phyloP scores from a whole-genome alignment of 2,797 vertebrate genomes.

The Silurus lanzhouensis region DNA sequence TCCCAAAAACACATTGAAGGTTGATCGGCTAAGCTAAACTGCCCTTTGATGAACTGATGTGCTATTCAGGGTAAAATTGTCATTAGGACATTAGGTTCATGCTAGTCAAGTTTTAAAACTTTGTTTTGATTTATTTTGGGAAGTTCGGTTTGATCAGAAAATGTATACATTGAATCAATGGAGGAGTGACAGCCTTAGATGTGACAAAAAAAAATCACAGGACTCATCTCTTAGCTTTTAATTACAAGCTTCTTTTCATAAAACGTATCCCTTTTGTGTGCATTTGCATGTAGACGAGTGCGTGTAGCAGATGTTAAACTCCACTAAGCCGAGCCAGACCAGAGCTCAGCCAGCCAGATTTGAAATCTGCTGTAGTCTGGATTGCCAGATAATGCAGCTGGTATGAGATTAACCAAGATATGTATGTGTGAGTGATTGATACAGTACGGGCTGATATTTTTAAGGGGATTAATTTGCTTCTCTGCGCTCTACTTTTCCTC shows the following conservation, averaged over 20 bases:
- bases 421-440: slow-evolving; percentile 1
- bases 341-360: slow-evolving; percentile 52
- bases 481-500: slow-evolving; percentile 29
- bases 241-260: background rate
- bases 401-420: slow-evolving; percentile 66
- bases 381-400: slow-evolving; percentile 69
- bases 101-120: background rate
- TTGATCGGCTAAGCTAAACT: background rate
- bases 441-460: slow-evolving; percentile 9
- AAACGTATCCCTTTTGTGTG: background rate
- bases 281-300: slow-evolving; percentile 1
- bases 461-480: slow-evolving; percentile 14
- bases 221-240: background rate
- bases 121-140: background rate
- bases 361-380: slow-evolving; percentile 31
- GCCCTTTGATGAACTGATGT: background rate
- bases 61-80: too few relatives aligned
- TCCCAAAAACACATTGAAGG: background rate
- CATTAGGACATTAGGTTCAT: background rate
- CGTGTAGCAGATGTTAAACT: slow-evolving; percentile 34
- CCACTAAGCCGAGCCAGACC: slow-evolving; percentile 33
- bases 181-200: background rate
- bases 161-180: background rate
- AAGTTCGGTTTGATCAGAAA: background rate
- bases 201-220: background rate